phyloP scores from a whole-genome alignment of 2,797 vertebrate species.

The Schizothorax lantsangensis region DNA sequence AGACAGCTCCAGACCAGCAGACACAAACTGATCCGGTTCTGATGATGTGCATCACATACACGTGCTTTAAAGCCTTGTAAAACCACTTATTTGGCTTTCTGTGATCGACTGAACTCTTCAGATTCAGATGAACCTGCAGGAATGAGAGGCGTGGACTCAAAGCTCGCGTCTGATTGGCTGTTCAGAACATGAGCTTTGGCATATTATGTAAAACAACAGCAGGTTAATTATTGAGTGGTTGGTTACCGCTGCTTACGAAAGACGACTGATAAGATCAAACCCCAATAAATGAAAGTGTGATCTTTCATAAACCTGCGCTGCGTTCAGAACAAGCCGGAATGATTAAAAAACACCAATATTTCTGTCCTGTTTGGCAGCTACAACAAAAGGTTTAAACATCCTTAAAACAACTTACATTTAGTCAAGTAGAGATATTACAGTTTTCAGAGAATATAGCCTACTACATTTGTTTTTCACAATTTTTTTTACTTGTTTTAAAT shows the following conservation, averaged over 20 bases:
- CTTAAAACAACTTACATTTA: neutral
- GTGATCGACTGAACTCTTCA: neutral
- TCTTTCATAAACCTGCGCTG: too few relatives aligned
- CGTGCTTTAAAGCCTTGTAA: neutral
- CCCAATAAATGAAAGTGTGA: neutral
- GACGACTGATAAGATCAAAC: slow-evolving; percentile 16
- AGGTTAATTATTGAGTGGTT: slow-evolving; percentile 56
- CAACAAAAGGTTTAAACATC: neutral
- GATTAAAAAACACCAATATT: neutral
- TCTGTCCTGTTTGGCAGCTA: neutral
- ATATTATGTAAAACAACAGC: slow-evolving; percentile 46
- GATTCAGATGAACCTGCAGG: neutral
- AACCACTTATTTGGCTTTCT: neutral
- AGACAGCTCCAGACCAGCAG: neutral
- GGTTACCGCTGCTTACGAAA: slow-evolving; percentile 37
- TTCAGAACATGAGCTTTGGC: slow-evolving; percentile 54
- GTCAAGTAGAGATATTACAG: neutral
- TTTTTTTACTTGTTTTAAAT: too few relatives aligned
- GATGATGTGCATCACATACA: neutral
- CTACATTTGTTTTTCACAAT: too few relatives aligned
- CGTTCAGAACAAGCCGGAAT: neutral
- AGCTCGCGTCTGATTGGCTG: slow-evolving; percentile 57
- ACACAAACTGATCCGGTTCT: neutral
- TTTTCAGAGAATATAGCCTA: too few relatives aligned
- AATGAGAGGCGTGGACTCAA: slow-evolving; percentile 15